Evolutionary conservation across 1,140 invertebrate species (phyloP).

Genomic region (Eurosta solidaginis): DNA sequence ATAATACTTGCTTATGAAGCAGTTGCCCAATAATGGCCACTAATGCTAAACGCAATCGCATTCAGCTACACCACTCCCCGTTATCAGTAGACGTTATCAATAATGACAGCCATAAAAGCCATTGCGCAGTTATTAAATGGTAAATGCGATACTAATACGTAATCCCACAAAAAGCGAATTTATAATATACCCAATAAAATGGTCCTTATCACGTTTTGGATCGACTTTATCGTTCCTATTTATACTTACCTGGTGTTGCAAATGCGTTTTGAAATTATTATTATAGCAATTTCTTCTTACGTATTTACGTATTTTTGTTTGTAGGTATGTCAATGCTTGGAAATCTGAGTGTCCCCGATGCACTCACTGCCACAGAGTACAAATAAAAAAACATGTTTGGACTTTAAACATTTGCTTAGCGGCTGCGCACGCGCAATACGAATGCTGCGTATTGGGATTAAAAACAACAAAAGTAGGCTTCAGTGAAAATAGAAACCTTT

Average conservation of each 20-base stretch:
- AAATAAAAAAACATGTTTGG: not conserved
- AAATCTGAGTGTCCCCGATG: not conserved
- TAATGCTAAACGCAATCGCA: too few species aligned
- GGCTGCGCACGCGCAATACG: not conserved
- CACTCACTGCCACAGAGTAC: not conserved
- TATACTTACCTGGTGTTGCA: not conserved
- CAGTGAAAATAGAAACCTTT: not conserved
- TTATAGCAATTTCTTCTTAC: not conserved
- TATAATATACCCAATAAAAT: not conserved
- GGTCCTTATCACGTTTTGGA: not conserved
- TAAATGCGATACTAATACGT: not conserved
- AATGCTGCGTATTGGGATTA: not conserved
- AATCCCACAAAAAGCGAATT: not conserved
- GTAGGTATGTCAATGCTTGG: not conserved
- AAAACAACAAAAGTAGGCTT: not conserved
- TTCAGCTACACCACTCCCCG: too few species aligned
- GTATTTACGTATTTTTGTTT: not conserved
- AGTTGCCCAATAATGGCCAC: too few species aligned
- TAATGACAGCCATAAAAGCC: not conserved
- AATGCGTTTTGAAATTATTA: conserved; percentile 22
- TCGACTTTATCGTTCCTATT: not conserved
- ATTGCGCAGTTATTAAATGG: conserved; percentile 1
- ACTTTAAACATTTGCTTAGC: not conserved
- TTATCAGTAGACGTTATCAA: not conserved
- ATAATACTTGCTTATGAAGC: too few species aligned